Evolutionary conservation across 2,797 vertebrate genomes (phyloP), one percentile per base, ranked within the genome.

Genomic region (Ptychadena robeensis): DNA sequence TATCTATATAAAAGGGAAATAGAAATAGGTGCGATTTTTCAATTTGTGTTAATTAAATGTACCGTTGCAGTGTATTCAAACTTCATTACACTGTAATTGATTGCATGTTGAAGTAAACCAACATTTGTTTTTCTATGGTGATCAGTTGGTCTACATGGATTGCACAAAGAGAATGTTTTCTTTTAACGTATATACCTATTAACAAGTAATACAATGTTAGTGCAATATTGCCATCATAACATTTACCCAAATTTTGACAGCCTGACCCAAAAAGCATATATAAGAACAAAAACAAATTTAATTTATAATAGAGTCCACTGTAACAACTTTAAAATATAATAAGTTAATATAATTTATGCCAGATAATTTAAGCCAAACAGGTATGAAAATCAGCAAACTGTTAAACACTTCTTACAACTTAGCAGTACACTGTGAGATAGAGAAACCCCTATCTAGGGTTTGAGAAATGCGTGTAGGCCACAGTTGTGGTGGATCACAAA

Each of bases 401-500:
- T 70, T 37, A 74, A 80, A 85, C 77, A 85, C 77, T 85, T 69
- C 37, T 79, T 84, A 67, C 82, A 80, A 84, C 65, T 48, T 75
- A 80, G 73, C 73, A 80, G 66, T 70, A 76, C 35, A 74, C 57
- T 75, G 71, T 70, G 78, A 63, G 71, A 76, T 25, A 81, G 87
- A 85, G 85, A 80, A 80, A 74, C 76, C 83, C 88, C 86, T 89
- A 4, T 14, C 87, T 83, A 89, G 80, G 90, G 86, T 87, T 59
- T 22, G 10, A 2, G 85, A 86, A 78, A 86, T 79, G 79, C 84
- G 88, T 88, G 91, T 91, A 95, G 93, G 93, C 94, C 94, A 93
- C 91, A 90, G 90, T 86, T 87, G 82, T 89, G 86, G 85, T 88
- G 88, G 85, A 90, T 88, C 90, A 87, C 85, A 88, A 84, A 88